Conservation (phyloP, 1,140 invertebrate species). For the Drosophila littoralis region DNA sequence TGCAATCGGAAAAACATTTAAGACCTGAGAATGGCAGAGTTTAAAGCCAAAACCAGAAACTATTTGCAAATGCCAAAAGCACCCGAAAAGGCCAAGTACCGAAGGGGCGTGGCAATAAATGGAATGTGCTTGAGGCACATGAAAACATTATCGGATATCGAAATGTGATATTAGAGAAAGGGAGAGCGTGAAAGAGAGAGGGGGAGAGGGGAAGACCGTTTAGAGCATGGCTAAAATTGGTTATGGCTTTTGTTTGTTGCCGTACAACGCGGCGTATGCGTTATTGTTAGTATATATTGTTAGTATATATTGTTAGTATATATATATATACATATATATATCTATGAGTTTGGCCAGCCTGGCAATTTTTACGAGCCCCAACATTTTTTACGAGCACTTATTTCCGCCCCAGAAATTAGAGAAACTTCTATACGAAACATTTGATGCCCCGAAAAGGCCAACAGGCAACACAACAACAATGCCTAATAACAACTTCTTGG, state of each 20-base stretch:
- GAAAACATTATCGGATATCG: slow-evolving; percentile 73
- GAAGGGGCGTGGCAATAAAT: slow-evolving; percentile 49
- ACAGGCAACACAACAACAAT: neutral
- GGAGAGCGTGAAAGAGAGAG: neutral
- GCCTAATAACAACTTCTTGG: slow-evolving; percentile 55
- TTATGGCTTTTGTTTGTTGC: slow-evolving; percentile 42
- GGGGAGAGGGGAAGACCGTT: slow-evolving; percentile 34
- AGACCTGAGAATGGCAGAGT: neutral
- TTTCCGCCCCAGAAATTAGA: slow-evolving; percentile 84
- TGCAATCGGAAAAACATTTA: slow-evolving; percentile 5
- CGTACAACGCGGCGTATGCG: slow-evolving; percentile 29
- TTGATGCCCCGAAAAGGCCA: slow-evolving; percentile 53
- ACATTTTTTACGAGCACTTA: slow-evolving; percentile 82
- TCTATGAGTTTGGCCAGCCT: neutral
- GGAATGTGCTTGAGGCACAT: slow-evolving; percentile 44
- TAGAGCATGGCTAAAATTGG: slow-evolving; percentile 43
- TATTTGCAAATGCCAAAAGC: slow-evolving; percentile 13
- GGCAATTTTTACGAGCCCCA: slow-evolving; percentile 61
- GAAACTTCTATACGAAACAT: slow-evolving; percentile 54
- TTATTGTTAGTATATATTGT: slow-evolving; percentile 17
- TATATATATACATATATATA: no score
- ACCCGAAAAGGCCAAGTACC: slow-evolving; percentile 7
- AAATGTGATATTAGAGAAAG: neutral
- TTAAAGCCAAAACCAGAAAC: neutral
- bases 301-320: no score